Evolutionary conservation across 2,888 invertebrate genomes (phyloP), one percentile per base, ranked within the genome.

Genomic region (Dyspetes luteomarginatus): DNA sequence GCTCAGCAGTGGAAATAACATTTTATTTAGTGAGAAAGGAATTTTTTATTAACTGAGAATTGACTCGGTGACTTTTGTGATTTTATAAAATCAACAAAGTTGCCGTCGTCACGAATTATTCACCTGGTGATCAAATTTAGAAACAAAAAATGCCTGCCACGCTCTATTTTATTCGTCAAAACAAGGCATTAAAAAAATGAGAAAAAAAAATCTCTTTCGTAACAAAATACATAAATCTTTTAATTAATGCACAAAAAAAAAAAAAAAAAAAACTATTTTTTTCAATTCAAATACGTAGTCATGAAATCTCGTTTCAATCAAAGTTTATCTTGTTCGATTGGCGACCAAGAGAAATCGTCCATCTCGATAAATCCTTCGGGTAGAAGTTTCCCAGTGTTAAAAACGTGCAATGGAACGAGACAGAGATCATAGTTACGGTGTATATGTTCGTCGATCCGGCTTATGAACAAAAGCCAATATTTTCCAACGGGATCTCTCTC

Each of bases 401-500:
- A 24, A 19, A 4, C 17, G 12, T 7, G 50, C 9, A 5, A 22
- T 52, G 7, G n/a, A 71, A 58, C 15, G 22, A 17, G 7, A 55
- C 12, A 55, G 62, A 52, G 52, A 62, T 12, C 22, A 36, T 50
- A 30, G 30, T 36, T 17, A 19, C 30, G 50, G 28, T 3, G 22
- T 73, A 30, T 52, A 30, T 71, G 74, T 71, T 65, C 65, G 55
- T 58, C 74, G 80, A 80, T 72, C 58, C 62, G 52, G 64, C 65
- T 79, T 71, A 75, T 72, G 80, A 80, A 80, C 76, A 80, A 80
- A 67, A 68, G 80, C 71, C 76, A 80, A 80, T 80, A 69, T 80
- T 80, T 76, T 76, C 62, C 50, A 75, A 71, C 75, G 73, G 48
- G 45, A 48, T 26, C 45, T 58, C 58, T 58, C 58, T 75, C 76